Base-by-base conservation (phyloP, 2,888 invertebrate genomes). In the Drosophila buzzatii region DNA sequence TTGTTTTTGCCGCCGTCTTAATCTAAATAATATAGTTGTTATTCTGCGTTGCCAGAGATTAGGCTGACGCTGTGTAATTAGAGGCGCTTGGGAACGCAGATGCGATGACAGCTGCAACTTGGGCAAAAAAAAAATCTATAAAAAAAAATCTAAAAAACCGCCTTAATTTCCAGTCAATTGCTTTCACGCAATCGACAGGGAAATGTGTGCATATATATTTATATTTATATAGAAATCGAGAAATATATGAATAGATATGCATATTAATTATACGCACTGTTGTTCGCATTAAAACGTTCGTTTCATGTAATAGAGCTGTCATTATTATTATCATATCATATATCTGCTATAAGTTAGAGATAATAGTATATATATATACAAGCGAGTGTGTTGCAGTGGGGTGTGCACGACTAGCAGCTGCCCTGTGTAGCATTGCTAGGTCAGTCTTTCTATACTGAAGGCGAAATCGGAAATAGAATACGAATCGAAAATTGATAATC, bases 211-310 rank as follows among this genome's bases (percentile, higher is more conserved):
- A 27, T 3, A 60, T 35, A 57, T 75, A 41, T 2, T 2, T 31
- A 18, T 6, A 47, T n/a, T n/a, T 9, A 2, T 33, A 57, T 74
- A 41, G n/a, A n/a, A n/a, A n/a, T n/a, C n/a, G n/a, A n/a, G n/a
- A 31, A 2, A 47, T n/a, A 31, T 10, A 27, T 16, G n/a, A 9
- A 4, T 49, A 9, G n/a, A 31, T n/a, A 31, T 18, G 31, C 23
- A 47, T 39, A 60, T 72, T 52, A 66, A 57, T 63, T 66, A 77
- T 75, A 72, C 77, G 75, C 66, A 66, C 45, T 20, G 35, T 63
- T 44, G 31, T 47, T 16, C 16, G 45, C 16, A 27, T 23, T 27
- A 47, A 47, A 44, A 53, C 57, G 7, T 31, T 12, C 1, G 1
- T 10, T 10, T 7, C 12, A 33, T 33, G 9, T 37, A 37, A 23